Percentiles rank a stretch among this genome's conserved stretches.
Evolutionary conservation across 2,113 vertebrate genomes (phyloP).

Genomic region (Oncorhynchus kisutch): DNA sequence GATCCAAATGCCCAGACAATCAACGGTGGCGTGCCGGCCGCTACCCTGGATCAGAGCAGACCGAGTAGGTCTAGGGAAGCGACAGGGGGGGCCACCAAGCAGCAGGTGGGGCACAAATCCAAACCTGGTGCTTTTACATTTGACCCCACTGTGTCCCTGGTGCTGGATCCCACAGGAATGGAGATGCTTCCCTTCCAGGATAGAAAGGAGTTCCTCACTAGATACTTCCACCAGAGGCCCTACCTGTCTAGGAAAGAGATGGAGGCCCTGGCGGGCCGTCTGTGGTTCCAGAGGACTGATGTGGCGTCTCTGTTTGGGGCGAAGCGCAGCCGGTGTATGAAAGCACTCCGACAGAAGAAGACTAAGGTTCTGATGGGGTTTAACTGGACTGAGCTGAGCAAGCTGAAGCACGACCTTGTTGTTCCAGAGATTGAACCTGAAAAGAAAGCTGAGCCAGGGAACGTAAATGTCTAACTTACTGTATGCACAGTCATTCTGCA

Average conservation of each 20-base stretch:
- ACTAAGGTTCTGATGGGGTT: conserved; percentile 41
- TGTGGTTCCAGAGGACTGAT: conserved; percentile 79
- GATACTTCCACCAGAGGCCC: conserved; percentile 83
- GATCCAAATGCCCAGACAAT: conserved; percentile 36
- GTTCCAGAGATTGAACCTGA: conserved; percentile 30
- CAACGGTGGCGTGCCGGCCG: conserved; percentile 8
- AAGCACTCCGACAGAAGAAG: conserved; percentile 37
- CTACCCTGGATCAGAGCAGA: conserved; percentile 12
- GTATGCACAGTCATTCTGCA: conserved; percentile 2
- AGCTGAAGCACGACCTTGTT: conserved; percentile 38
- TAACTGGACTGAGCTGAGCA: conserved; percentile 46
- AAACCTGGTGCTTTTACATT: conserved; percentile 14
- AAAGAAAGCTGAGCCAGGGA: neutral
- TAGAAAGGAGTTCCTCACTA: conserved; percentile 79
- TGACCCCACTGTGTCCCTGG: conserved; percentile 63
- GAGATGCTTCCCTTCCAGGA: conserved; percentile 75
- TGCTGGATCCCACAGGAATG: conserved; percentile 72
- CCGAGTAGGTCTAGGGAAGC: neutral
- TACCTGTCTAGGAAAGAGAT: conserved; percentile 82
- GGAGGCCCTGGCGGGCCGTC: conserved; percentile 71
- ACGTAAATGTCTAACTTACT: neutral
- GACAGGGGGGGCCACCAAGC: neutral
- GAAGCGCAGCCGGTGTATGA: conserved; percentile 62
- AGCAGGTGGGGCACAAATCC: conserved; percentile 5
- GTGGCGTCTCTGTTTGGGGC: conserved; percentile 79